These are phyloP conservation scores for Drosophila picticornis DNA, from an alignment of 2,888 invertebrate genomes.

Conservation along the genomic window DNA sequence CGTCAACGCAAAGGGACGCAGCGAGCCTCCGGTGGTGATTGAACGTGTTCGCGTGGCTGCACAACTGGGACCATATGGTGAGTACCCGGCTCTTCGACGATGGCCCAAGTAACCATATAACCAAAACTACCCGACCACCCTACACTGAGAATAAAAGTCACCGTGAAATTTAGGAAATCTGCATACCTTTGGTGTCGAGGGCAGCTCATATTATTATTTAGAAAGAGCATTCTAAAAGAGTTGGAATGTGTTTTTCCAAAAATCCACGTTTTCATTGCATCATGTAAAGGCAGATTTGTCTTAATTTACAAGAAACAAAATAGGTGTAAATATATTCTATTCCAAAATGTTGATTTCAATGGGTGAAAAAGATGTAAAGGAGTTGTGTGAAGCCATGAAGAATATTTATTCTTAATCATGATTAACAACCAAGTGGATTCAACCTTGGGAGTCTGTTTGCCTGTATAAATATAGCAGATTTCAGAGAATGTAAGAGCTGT, in stretches of 20 bases:
- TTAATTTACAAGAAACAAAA: neutral
- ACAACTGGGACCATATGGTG: constrained; percentile 85
- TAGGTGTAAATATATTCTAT: neutral
- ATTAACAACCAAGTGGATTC: too few species aligned
- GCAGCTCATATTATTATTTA: neutral
- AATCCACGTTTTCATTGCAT: neutral
- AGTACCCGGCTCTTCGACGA: constrained; percentile 51
- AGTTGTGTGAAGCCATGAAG: too few species aligned
- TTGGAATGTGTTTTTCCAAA: neutral
- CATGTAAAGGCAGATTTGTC: neutral
- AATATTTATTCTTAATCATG: neutral
- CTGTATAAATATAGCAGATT: neutral
- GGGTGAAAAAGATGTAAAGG: neutral
- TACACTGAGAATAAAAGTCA: neutral
- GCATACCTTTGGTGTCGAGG: neutral
- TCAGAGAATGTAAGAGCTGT: neutral
- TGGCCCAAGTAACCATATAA: constrained; percentile 1
- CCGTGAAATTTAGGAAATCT: neutral
- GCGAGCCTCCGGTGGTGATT: constrained; percentile 90
- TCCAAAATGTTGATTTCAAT: neutral
- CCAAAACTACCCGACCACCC: neutral
- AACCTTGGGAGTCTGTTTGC: too few species aligned
- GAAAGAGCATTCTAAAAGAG: neutral
- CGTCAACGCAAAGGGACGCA: constrained; percentile 92
- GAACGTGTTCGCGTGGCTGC: constrained; percentile 85